Base-by-base conservation (phyloP, 2,888 invertebrate genomes). In the Malacosoma neustria region DNA sequence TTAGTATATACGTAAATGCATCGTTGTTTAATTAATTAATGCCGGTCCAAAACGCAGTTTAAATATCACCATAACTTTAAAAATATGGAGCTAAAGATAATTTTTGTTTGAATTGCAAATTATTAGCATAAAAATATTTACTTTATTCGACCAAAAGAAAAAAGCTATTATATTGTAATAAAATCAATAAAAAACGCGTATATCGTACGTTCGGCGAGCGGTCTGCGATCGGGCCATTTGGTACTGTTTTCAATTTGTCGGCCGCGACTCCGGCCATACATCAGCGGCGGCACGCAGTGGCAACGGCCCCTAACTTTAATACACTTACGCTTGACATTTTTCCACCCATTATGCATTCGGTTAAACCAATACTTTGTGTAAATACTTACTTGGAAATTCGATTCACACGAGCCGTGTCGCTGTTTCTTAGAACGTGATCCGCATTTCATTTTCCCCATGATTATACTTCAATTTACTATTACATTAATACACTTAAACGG, bases 301-400 rank as follows among this genome's bases (percentile, higher is more conserved):
- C 59, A 58, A 61, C 59, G 46, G 53, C 52, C 61, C 68, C 71
- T 67, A 63, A 72, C 70, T 73, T 72, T 76, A 81, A 76, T 76
- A 79, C 75, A 75, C 76, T 77, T 74, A 76, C 68, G 63, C 52
- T 56, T 74, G 77, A 77, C 77, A 75, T 77, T 77, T 77, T 77
- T 72, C 69, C 76, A 57, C 57, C 67, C 67, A 79, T 79, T 76
- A 75, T 75, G 70, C 75, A 76, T 76, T 76, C 70, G 58, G 60
- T 56, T 68, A 63, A 71, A 67, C 64, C 73, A 63, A 72, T 69
- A 62, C 59, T 58, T 67, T 64, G 62, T 54, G 62, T 65, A 61
- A 71, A 67, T 69, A 72, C 47, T 43, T 57, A 50, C 65, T 46
- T 48, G 58, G 68, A 68, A 71, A 64, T 59, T 52, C 60, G 48